These are phyloP conservation scores for Melanerpes formicivorus DNA, from an alignment of 2,113 vertebrate species.

Conservation along the genomic window DNA sequence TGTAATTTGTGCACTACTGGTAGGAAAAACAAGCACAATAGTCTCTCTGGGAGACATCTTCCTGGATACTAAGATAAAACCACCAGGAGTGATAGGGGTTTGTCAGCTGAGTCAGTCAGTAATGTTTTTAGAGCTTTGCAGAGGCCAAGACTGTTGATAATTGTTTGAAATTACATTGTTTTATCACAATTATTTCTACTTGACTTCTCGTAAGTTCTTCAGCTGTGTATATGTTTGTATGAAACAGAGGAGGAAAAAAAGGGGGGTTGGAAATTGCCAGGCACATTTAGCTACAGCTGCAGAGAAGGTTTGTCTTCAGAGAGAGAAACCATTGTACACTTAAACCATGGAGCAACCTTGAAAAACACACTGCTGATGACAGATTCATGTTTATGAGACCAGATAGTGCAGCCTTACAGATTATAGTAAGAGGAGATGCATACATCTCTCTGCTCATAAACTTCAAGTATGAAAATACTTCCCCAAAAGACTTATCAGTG, in stretches of 20 bases:
- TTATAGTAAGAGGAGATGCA: neutral
- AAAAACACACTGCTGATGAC: neutral
- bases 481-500: neutral
- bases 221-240: neutral
- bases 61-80: neutral
- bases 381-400: neutral
- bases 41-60: neutral
- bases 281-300: neutral
- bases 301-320: neutral
- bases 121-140: neutral
- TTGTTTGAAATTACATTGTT: neutral
- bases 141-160: neutral
- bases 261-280: neutral
- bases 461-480: neutral
- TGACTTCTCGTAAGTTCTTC: neutral
- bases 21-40: neutral
- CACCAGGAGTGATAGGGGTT: neutral
- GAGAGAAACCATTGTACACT: neutral
- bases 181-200: neutral
- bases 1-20: neutral
- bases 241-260: neutral
- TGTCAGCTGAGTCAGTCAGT: neutral
- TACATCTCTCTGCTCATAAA: neutral
- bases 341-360: neutral
- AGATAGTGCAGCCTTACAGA: neutral